Conservation (phyloP, 2,113 vertebrate species). For the Elanus axillaris region DNA sequence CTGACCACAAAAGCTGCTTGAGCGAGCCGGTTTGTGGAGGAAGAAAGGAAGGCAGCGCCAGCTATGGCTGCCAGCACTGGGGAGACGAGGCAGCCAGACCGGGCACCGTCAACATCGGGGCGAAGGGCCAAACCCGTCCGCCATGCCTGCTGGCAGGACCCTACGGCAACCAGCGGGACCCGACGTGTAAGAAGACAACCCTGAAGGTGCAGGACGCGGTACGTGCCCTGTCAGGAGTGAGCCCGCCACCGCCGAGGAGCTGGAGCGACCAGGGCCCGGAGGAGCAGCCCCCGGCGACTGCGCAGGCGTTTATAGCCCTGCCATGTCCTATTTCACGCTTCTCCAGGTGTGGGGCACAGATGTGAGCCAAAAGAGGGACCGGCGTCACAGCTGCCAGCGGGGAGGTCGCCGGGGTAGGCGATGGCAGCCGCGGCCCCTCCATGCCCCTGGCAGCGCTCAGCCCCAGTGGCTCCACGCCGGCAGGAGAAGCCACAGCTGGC, state of each 20-base stretch:
- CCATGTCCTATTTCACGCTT: neutral
- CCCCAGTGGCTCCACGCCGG: fast-evolving
- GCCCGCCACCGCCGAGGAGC: fast-evolving
- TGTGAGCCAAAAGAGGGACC: fast-evolving
- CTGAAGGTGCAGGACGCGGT: neutral
- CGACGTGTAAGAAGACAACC: neutral
- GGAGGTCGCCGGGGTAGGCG: neutral
- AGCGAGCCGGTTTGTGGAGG: neutral
- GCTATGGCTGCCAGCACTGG: neutral
- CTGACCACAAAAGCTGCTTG: neutral
- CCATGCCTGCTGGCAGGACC: fast-evolving
- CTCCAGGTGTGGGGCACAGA: neutral
- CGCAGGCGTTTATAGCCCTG: neutral
- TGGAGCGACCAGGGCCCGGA: neutral
- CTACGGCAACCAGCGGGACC: fast-evolving
- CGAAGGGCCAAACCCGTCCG: neutral
- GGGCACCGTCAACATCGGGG: neutral
- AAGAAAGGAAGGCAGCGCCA: neutral
- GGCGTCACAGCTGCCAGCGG: neutral
- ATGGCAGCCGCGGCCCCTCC: neutral
- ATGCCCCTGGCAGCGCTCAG: fast-evolving
- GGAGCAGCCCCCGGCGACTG: neutral
- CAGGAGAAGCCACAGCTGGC: neutral
- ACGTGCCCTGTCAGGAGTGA: fast-evolving
- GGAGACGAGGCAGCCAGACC: neutral